Conservation (phyloP, 2,888 invertebrate species). For the Copidosoma aretas region DNA sequence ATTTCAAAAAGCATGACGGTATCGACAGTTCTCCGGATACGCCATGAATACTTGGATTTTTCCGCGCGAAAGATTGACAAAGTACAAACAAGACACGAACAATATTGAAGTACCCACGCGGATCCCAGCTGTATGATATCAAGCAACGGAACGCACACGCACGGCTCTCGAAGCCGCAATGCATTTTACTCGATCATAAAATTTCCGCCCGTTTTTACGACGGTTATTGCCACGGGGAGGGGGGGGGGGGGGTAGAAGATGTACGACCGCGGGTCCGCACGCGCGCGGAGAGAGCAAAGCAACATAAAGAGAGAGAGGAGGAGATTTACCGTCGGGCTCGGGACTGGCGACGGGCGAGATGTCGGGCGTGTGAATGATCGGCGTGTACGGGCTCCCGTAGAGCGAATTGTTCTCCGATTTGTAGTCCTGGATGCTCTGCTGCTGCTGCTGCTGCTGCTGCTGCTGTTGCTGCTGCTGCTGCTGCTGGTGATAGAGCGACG, state of each 20-base stretch:
- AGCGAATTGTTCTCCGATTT: conserved; percentile 62
- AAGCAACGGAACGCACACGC: too few species aligned
- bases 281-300: neutral
- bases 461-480: conserved; percentile 56
- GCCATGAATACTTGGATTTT: too few species aligned
- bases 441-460: conserved; percentile 60
- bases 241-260: neutral
- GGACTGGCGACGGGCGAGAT: conserved; percentile 85
- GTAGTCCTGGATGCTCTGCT: conserved; percentile 58
- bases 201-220: neutral
- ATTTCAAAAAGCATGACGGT: too few species aligned
- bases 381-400: conserved; percentile 61
- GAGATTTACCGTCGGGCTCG: conserved; percentile 71
- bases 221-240: neutral
- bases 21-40: too few species aligned
- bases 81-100: too few species aligned
- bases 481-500: conserved; percentile 63
- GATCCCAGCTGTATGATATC: too few species aligned
- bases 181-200: neutral
- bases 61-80: too few species aligned
- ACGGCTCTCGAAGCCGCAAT: neutral
- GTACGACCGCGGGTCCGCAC: neutral
- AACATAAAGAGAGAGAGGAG: neutral
- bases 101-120: too few species aligned
- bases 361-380: conserved; percentile 78